Evolutionary conservation across 2,113 vertebrate genomes (phyloP).

Genomic region (Gymnogyps californianus): DNA sequence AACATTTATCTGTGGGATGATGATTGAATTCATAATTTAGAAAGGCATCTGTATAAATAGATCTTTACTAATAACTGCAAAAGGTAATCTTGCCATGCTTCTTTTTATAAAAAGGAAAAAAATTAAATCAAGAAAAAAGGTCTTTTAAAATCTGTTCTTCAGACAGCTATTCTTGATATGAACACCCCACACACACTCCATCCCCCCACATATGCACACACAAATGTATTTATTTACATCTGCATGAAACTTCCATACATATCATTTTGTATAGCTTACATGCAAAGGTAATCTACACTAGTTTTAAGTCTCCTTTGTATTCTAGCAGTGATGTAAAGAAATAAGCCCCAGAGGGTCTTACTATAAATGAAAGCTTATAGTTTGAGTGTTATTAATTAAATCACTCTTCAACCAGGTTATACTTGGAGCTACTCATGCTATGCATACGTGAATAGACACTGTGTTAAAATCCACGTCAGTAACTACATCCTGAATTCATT

Average conservation of each 20-base stretch:
- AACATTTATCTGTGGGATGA: conserved; percentile 60
- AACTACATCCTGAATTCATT: conserved; percentile 42
- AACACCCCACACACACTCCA: background rate
- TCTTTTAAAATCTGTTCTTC: background rate
- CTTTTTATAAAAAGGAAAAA: background rate
- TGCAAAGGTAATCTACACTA: background rate
- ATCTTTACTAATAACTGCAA: conserved; percentile 49
- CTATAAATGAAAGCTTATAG: conserved; percentile 12
- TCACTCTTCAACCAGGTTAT: conserved; percentile 23
- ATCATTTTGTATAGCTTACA: background rate
- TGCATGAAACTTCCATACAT: background rate
- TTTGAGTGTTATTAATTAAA: conserved; percentile 53
- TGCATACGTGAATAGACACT: conserved; percentile 35
- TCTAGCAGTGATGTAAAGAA: background rate
- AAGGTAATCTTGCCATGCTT: background rate
- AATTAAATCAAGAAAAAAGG: background rate
- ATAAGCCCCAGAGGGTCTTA: background rate
- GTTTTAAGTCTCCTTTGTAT: background rate
- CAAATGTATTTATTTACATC: background rate
- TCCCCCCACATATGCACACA: background rate
- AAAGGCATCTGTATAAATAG: conserved; percentile 57
- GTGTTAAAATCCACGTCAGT: conserved; percentile 48
- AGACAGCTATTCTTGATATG: background rate
- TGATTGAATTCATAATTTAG: conserved; percentile 67
- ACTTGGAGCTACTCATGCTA: conserved; percentile 20